A percentile compares a stretch with the other conserved stretches of the same genome.
Evolutionary conservation across 2,888 invertebrate species (phyloP).

Genomic region (Dasypolia templi): DNA sequence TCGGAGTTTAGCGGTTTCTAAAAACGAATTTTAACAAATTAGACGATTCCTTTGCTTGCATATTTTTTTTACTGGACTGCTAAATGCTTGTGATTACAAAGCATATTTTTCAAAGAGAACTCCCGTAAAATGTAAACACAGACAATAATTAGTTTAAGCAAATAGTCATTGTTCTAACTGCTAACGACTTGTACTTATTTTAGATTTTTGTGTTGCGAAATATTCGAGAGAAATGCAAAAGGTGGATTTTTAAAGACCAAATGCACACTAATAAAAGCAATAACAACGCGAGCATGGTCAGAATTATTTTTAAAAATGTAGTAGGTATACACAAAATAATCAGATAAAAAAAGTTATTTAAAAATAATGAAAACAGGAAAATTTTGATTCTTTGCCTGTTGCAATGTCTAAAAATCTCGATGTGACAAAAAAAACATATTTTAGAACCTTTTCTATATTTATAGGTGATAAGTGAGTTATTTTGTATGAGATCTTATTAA

Average conservation of each 20-base stretch:
- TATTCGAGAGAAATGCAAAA: background rate
- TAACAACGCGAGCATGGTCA: background rate
- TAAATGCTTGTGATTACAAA: conserved; percentile 32
- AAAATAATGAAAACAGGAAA: background rate
- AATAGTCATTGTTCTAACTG: conserved; percentile 8
- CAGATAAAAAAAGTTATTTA: background rate
- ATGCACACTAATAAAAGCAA: conserved; percentile 16
- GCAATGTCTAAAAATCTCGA: background rate
- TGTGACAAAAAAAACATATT: background rate
- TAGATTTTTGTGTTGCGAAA: conserved; percentile 16
- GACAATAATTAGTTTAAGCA: background rate
- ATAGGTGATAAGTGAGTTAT: background rate
- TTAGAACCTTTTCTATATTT: no score
- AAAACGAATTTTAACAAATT: conserved; percentile 56
- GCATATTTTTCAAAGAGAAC: conserved; percentile 1
- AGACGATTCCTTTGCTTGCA: conserved; percentile 39
- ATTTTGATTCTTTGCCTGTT: background rate
- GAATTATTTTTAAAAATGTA: background rate
- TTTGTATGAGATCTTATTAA: no score
- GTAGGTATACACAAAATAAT: background rate
- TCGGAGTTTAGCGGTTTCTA: conserved; percentile 51
- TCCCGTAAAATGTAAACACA: conserved; percentile 6
- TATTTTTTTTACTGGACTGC: conserved; percentile 17
- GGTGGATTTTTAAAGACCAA: conserved; percentile 16
- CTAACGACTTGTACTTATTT: conserved; percentile 10